phyloP scores from a whole-genome alignment of 1,140 invertebrate species.

The Apocrypta bakeri region DNA sequence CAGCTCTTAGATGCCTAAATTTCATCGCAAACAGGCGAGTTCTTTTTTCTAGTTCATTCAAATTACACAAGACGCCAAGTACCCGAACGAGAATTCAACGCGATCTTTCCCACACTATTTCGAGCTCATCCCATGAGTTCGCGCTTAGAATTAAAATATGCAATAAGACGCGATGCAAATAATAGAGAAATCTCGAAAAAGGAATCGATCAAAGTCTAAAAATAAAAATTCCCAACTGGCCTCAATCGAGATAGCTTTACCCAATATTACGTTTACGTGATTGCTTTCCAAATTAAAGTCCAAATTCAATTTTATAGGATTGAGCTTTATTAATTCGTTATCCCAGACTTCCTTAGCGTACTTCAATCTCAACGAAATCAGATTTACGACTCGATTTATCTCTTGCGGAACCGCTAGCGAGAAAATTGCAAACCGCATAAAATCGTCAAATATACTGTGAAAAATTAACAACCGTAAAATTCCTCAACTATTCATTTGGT shows the following conservation, averaged over 20 bases:
- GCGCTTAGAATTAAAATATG: too few species aligned
- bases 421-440: background rate
- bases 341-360: background rate
- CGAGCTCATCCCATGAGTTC: too few species aligned
- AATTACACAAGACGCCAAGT: background rate
- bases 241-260: background rate
- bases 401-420: background rate
- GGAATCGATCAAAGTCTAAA: slow-evolving; percentile 10
- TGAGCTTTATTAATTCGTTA: slow-evolving; percentile 19
- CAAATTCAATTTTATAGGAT: slow-evolving; percentile 13
- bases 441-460: slow-evolving; percentile 18
- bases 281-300: slow-evolving; percentile 21
- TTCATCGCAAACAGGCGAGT: background rate
- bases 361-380: background rate
- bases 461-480: background rate
- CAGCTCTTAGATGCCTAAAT: background rate
- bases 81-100: background rate
- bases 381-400: slow-evolving; percentile 36
- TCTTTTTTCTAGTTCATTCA: background rate
- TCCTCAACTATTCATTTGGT: slow-evolving; percentile 32
- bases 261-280: background rate
- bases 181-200: background rate
- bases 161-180: background rate
- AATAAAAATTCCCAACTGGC: slow-evolving; percentile 9
- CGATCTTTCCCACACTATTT: background rate